Percentiles rank a stretch among this genome's conserved stretches.
Conservation (phyloP, 2,888 invertebrate genomes). For the Serrognathus titanus region DNA sequence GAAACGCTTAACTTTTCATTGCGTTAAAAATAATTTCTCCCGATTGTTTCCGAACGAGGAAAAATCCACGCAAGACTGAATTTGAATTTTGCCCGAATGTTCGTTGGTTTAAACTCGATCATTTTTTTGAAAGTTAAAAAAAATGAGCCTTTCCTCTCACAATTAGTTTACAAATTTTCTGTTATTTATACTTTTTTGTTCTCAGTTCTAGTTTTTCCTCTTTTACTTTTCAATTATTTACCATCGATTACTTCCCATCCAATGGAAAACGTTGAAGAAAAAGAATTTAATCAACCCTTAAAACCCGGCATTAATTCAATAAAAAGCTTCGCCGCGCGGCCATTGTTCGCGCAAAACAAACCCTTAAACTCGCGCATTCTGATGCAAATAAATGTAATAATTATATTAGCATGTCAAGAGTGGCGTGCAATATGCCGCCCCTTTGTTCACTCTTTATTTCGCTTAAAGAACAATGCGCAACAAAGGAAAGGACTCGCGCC, state of each 20-base stretch:
- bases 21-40: no score
- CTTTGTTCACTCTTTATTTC: conserved; percentile 16
- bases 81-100: no score
- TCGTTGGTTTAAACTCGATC: no score
- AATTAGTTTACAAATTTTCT: no score
- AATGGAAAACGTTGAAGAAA: conserved; percentile 5
- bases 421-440: conserved; percentile 15
- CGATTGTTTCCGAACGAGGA: no score
- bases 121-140: no score
- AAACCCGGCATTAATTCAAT: conserved; percentile 19
- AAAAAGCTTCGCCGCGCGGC: conserved; percentile 22
- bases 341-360: conserved; percentile 24
- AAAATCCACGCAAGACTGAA: no score
- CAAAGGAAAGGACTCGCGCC: background rate
- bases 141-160: no score
- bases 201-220: no score
- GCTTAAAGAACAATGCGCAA: conserved; percentile 9
- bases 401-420: conserved; percentile 26
- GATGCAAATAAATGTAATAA: conserved; percentile 26
- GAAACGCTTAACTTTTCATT: background rate
- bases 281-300: conserved; percentile 22
- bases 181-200: no score
- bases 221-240: no score
- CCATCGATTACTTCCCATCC: background rate
- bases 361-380: conserved; percentile 25